These are phyloP conservation scores for Collichthys lucidus DNA, from an alignment of 2,113 vertebrate species.

Conservation along the genomic window DNA sequence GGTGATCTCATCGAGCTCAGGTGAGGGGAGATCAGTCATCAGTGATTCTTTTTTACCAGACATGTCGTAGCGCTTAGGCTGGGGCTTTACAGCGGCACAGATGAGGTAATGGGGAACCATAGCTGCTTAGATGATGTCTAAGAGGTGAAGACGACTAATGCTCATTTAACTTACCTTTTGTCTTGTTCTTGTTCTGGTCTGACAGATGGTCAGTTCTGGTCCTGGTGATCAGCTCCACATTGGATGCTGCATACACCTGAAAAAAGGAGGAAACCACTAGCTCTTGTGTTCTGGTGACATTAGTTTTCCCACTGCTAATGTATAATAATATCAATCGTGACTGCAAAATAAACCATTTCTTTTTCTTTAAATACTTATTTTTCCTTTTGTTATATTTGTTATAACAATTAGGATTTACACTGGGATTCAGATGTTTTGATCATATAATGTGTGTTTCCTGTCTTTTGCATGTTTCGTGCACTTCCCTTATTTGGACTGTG, in stretches of 20 bases:
- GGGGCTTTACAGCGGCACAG: background rate
- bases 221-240: slow-evolving; percentile 96
- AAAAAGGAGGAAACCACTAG: slow-evolving; percentile 6
- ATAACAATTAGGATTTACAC: too few species aligned
- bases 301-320: background rate
- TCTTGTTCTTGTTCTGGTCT: slow-evolving; percentile 96
- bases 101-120: slow-evolving; percentile 12
- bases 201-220: slow-evolving; percentile 96
- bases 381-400: too few species aligned
- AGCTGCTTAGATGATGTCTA: background rate
- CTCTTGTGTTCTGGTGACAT: background rate
- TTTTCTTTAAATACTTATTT: background rate
- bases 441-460: too few species aligned
- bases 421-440: too few species aligned
- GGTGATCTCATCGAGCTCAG: slow-evolving; percentile 43
- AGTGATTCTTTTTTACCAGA: slow-evolving; percentile 17
- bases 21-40: slow-evolving; percentile 48
- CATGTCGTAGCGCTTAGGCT: background rate
- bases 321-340: background rate
- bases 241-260: slow-evolving; percentile 97
- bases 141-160: background rate
- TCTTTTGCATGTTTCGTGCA: too few species aligned
- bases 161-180: slow-evolving; percentile 86
- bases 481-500: too few species aligned
- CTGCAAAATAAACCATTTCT: background rate